phyloP scores from a whole-genome alignment of 2,113 vertebrate genomes.

The Galbula dea region DNA sequence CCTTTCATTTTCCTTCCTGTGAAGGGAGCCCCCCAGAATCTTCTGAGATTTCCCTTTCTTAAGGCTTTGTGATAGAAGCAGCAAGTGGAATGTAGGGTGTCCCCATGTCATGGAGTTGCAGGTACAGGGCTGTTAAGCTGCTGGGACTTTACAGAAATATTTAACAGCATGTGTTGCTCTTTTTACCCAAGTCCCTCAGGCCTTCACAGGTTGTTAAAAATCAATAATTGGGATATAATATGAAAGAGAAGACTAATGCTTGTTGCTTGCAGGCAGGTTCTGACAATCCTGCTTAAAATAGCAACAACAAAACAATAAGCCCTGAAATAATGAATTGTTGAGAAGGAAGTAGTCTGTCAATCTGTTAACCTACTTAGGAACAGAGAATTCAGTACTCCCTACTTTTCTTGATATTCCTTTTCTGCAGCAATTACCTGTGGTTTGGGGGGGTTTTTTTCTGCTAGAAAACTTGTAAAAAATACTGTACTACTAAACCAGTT shows the following conservation, averaged over 20 bases:
- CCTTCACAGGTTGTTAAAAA: constrained; percentile 11
- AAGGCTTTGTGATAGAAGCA: background rate
- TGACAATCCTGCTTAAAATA: constrained; percentile 67
- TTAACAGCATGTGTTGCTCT: background rate
- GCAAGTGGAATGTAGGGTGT: background rate
- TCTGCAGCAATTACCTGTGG: background rate
- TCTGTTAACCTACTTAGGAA: constrained; percentile 49
- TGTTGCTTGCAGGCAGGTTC: background rate
- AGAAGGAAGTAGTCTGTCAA: constrained; percentile 76
- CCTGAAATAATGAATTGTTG: constrained; percentile 69
- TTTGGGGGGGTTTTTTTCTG: background rate
- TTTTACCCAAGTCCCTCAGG: background rate
- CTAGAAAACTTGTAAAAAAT: constrained; percentile 12
- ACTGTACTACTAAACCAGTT: background rate
- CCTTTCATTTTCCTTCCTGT: background rate
- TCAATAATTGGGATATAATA: constrained; percentile 22
- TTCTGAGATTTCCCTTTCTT: background rate
- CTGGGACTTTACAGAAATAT: background rate
- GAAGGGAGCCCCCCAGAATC: background rate
- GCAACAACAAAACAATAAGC: constrained; percentile 60
- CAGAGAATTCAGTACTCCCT: constrained; percentile 1
- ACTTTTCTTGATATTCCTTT: constrained; percentile 23
- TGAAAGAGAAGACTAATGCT: background rate
- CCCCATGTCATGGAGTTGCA: background rate
- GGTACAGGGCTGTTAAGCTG: background rate